Conservation (phyloP, 2,797 vertebrate species). For the Hapalemur alaotrensis region DNA sequence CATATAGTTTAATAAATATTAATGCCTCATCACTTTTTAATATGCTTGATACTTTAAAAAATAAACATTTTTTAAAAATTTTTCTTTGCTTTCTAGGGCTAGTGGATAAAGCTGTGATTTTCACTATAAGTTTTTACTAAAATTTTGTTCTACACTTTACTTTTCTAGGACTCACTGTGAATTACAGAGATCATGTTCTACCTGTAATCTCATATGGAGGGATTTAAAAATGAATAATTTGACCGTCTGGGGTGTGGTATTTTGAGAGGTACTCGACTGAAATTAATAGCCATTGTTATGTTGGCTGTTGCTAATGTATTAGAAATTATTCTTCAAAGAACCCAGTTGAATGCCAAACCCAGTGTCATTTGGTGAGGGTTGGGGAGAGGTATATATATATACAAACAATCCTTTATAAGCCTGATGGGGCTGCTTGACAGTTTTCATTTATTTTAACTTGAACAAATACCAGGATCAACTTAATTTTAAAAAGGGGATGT, state of each 20-base stretch:
- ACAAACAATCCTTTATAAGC: not conserved
- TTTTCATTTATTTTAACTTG: constrained; percentile 29
- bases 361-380: not conserved
- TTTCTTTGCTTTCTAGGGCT: constrained; percentile 1
- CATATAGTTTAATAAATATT: constrained; percentile 32
- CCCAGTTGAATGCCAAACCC: not conserved
- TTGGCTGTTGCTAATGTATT: not conserved
- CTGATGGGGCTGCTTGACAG: not conserved
- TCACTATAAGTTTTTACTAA: constrained; percentile 31
- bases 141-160: constrained; percentile 4
- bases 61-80: not conserved
- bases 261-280: not conserved
- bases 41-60: not conserved
- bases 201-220: not conserved
- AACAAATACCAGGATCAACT: not conserved
- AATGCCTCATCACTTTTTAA: not conserved
- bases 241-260: not conserved
- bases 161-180: constrained; percentile 32
- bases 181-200: not conserved
- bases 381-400: not conserved
- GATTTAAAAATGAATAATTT: constrained; percentile 47
- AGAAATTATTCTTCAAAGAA: constrained; percentile 16
- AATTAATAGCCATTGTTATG: constrained; percentile 34
- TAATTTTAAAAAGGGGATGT: not conserved
- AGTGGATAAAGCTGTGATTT: constrained; percentile 11